A percentile compares a stretch with the other conserved stretches of the same genome.
Conservation (phyloP, 2,888 invertebrate species). For the Perithous albicinctus region DNA sequence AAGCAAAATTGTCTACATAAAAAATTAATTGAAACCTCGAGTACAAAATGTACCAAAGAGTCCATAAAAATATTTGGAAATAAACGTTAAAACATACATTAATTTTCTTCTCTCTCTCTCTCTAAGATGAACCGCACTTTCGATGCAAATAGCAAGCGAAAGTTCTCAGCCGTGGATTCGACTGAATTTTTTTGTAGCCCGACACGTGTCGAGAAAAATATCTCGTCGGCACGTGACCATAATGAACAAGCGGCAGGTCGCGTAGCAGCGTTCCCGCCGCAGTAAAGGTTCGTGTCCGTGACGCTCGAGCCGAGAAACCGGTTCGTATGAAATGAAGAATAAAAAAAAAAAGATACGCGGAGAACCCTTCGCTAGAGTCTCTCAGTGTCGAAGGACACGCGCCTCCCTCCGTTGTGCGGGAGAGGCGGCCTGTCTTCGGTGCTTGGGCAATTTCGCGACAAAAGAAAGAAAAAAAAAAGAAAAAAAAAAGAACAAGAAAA, state of each 20-base stretch:
- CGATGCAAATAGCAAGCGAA: conserved; percentile 38
- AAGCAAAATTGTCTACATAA: conserved; percentile 23
- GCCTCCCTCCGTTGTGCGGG: conserved; percentile 17
- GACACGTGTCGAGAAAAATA: conserved; percentile 28
- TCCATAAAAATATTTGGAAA: neutral
- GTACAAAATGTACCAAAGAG: conserved; percentile 31
- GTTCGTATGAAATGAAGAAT: conserved; percentile 63
- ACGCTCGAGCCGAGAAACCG: conserved; percentile 64
- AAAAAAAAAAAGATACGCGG: no score
- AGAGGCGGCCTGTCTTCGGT: conserved; percentile 13
- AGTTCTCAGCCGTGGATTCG: neutral
- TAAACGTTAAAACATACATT: neutral
- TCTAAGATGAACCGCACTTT: neutral
- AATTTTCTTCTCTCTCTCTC: neutral
- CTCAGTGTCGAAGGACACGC: conserved; percentile 56
- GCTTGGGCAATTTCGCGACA: conserved; percentile 13
- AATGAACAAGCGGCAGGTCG: conserved; percentile 51
- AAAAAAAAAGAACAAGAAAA: neutral
- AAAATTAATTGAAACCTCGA: neutral
- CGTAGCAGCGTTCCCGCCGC: conserved; percentile 56
- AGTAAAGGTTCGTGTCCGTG: conserved; percentile 45
- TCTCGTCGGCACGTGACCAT: conserved; percentile 55
- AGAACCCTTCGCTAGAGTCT: conserved; percentile 59
- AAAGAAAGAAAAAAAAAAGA: conserved; percentile 10
- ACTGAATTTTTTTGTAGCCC: conserved; percentile 5